Evolutionary conservation across 2,888 invertebrate genomes (phyloP).

Genomic region (Panopea generosa): DNA sequence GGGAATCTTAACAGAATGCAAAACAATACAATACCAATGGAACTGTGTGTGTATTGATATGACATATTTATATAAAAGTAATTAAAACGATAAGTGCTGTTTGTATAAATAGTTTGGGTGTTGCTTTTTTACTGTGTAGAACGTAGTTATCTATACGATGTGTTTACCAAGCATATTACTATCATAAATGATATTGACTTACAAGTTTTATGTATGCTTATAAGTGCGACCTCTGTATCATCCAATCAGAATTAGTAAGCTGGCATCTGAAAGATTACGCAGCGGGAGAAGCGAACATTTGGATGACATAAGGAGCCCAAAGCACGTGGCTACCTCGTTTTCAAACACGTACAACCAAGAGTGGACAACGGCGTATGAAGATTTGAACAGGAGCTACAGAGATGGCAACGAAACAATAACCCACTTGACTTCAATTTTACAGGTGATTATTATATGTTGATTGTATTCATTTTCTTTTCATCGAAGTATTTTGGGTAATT

Average conservation of each 20-base stretch:
- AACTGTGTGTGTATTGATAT: too few species aligned
- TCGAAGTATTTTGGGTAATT: background rate
- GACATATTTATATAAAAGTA: too few species aligned
- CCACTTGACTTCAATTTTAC: constrained; percentile 42
- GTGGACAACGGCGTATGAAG: constrained; percentile 58
- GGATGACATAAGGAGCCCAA: constrained; percentile 44
- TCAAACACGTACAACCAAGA: constrained; percentile 48
- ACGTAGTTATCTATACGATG: too few species aligned
- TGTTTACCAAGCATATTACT: too few species aligned
- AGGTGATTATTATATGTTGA: constrained; percentile 21
- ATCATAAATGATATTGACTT: too few species aligned
- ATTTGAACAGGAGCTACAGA: constrained; percentile 43
- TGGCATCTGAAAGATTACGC: constrained; percentile 52
- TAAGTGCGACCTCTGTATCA: too few species aligned
- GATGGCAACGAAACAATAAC: constrained; percentile 55
- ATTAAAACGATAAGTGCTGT: too few species aligned
- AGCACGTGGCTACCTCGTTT: constrained; percentile 53
- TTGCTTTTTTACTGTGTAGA: too few species aligned
- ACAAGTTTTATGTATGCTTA: too few species aligned
- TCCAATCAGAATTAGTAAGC: constrained; percentile 41
- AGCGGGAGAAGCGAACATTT: constrained; percentile 30
- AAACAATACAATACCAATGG: too few species aligned
- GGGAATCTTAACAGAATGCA: too few species aligned
- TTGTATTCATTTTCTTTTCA: background rate
- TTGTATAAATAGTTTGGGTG: too few species aligned